Evolutionary conservation across 2,797 vertebrate species (phyloP).

Genomic region (Steatocranus sp.): DNA sequence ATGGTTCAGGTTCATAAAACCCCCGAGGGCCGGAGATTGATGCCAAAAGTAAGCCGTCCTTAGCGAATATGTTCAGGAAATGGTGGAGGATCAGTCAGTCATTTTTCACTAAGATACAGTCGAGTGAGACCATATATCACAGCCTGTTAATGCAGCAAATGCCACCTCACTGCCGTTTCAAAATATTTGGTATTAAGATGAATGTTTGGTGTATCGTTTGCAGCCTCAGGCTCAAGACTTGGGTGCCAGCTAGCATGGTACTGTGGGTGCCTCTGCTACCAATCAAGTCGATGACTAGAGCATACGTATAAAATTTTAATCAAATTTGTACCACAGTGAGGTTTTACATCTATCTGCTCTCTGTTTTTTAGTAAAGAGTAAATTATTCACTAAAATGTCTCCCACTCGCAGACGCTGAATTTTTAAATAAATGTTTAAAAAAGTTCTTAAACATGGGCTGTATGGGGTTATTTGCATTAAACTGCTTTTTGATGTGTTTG

Average conservation of each 20-base stretch:
- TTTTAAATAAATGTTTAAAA: background rate
- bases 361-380: background rate
- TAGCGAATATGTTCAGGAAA: slow-evolving; percentile 6
- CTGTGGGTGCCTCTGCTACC: background rate
- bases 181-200: background rate
- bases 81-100: background rate
- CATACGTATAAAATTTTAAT: background rate
- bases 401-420: background rate
- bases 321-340: background rate
- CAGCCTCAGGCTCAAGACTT: background rate
- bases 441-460: background rate
- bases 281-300: background rate
- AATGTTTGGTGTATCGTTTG: background rate
- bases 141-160: background rate
- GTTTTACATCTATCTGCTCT: background rate
- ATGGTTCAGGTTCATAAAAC: slow-evolving; percentile 21
- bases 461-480: background rate
- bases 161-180: background rate
- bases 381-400: background rate
- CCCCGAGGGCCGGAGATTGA: slow-evolving; percentile 4
- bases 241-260: background rate
- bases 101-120: background rate
- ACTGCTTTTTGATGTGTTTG: background rate
- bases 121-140: background rate
- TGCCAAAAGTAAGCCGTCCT: slow-evolving; percentile 19